phyloP scores from a whole-genome alignment of 2,797 vertebrate genomes.

The Hyperoplus immaculatus region DNA sequence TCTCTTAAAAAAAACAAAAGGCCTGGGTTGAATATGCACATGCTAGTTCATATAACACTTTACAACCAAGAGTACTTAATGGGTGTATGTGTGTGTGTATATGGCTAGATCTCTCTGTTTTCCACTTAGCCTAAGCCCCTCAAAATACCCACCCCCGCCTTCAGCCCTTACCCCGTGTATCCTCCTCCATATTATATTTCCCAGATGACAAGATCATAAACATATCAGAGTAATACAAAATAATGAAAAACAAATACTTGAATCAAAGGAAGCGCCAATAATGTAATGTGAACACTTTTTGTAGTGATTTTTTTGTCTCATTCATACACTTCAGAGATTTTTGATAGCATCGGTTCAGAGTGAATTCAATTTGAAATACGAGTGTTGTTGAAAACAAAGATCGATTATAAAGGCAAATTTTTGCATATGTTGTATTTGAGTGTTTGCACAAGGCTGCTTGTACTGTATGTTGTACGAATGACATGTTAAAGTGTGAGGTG shows the following conservation, averaged over 20 bases:
- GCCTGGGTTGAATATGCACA: conserved; percentile 86
- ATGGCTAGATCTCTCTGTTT: conserved; percentile 75
- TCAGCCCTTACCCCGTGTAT: conserved; percentile 65
- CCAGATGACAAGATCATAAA: conserved; percentile 86
- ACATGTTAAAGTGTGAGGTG: conserved; percentile 61
- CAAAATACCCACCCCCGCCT: conserved; percentile 44
- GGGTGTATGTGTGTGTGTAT: conserved; percentile 72
- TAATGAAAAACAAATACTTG: conserved; percentile 98
- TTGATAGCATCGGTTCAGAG: conserved; percentile 83
- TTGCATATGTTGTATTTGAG: conserved; percentile 80
- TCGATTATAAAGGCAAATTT: conserved; percentile 74
- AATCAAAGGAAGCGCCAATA: conserved; percentile 96
- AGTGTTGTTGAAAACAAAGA: conserved; percentile 73
- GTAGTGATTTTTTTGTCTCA: conserved; percentile 85
- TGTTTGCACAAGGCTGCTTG: conserved; percentile 88
- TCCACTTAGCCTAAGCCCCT: conserved; percentile 61
- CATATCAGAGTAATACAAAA: conserved; percentile 90
- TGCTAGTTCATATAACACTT: conserved; percentile 79
- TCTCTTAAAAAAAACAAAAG: conserved; percentile 58
- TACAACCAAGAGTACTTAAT: conserved; percentile 68
- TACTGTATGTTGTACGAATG: conserved; percentile 79
- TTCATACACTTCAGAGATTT: conserved; percentile 91
- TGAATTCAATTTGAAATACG: conserved; percentile 76
- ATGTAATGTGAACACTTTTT: conserved; percentile 96
- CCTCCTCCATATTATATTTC: conserved; percentile 77